Evolutionary conservation across 2,113 vertebrate genomes (phyloP).

Genomic region (Monopterus albus): DNA sequence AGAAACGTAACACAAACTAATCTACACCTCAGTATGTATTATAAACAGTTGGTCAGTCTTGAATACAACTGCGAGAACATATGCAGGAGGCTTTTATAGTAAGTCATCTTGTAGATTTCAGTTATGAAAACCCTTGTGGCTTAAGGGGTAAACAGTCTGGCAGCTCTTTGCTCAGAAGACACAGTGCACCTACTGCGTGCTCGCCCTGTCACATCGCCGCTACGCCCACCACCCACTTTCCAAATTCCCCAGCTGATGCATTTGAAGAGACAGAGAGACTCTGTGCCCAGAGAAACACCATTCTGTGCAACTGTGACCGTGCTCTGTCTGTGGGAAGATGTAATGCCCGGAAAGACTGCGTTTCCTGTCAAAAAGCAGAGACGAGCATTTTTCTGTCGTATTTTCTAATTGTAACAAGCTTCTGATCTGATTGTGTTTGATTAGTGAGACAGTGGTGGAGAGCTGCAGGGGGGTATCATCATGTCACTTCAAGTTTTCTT

Average conservation of each 20-base stretch:
- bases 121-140: conserved; percentile 1
- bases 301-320: conserved; percentile 55
- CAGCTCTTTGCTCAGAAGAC: conserved; percentile 42
- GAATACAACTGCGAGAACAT: neutral
- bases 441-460: conserved; percentile 42
- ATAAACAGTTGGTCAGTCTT: neutral
- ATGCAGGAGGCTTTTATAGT: neutral
- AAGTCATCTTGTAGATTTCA: conserved; percentile 23
- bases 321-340: conserved; percentile 33
- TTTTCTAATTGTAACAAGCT: conserved; percentile 59
- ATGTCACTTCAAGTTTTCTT: conserved; percentile 49
- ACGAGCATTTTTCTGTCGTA: conserved; percentile 50
- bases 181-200: conserved; percentile 48
- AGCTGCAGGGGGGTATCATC: conserved; percentile 52
- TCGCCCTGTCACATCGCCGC: conserved; percentile 36
- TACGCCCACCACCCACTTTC: conserved; percentile 62
- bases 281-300: conserved; percentile 54
- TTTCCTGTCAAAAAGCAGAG: conserved; percentile 52
- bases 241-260: conserved; percentile 71
- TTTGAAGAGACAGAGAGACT: conserved; percentile 69
- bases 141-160: conserved; percentile 48
- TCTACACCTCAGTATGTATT: neutral
- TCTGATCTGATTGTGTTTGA: conserved; percentile 50
- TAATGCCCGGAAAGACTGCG: conserved; percentile 12
- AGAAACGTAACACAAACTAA: neutral